phyloP scores from a whole-genome alignment of 2,888 invertebrate genomes.

The Adela reaumurella region DNA sequence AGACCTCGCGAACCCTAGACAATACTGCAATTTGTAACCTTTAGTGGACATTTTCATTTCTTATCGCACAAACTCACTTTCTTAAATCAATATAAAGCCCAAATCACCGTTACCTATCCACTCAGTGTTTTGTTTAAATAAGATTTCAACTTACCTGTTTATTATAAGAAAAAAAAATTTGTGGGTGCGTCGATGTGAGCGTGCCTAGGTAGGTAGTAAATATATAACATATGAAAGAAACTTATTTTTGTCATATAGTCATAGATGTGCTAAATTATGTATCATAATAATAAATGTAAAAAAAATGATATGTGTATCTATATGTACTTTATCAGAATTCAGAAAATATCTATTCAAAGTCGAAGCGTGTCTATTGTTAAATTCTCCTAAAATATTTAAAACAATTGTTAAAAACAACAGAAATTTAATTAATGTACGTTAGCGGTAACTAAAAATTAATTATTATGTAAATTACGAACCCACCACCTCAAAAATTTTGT shows the following conservation, averaged over 20 bases:
- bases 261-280: constrained; percentile 17
- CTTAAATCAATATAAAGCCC: too few species aligned
- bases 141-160: not conserved
- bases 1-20: constrained; percentile 25
- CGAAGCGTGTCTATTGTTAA: not conserved
- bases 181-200: not conserved
- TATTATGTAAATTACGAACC: not conserved
- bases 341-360: not conserved
- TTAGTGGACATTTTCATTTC: constrained; percentile 25
- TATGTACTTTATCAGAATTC: not conserved
- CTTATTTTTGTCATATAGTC: constrained; percentile 25
- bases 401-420: constrained; percentile 1
- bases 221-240: constrained; percentile 19
- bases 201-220: not conserved
- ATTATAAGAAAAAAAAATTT: not conserved
- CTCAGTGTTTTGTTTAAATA: not conserved
- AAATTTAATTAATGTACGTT: not conserved
- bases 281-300: constrained; percentile 2
- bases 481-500: not conserved
- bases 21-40: constrained; percentile 32
- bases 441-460: not conserved
- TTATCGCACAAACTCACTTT: constrained; percentile 49
- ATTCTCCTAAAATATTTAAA: not conserved
- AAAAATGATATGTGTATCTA: not conserved
- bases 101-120: too few species aligned